These are phyloP conservation scores for Parazoanthus atlanticus DNA, from an alignment of 92 coral and sea anemone genomes.

Conservation along the genomic window DNA sequence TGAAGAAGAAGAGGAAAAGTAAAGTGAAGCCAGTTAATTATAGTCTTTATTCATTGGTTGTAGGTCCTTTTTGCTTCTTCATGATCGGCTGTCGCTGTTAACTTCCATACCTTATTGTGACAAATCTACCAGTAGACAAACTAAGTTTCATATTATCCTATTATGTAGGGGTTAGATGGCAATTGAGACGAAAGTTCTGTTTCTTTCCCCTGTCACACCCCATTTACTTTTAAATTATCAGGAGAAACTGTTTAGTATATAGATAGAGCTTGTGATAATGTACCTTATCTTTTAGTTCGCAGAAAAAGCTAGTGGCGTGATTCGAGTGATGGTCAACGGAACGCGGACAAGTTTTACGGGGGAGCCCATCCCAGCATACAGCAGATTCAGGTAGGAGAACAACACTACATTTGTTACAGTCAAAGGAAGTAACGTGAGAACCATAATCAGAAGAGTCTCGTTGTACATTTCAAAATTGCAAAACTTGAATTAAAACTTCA, in stretches of 20 bases:
- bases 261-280: background rate
- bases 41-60: background rate
- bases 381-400: background rate
- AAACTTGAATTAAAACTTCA: no score
- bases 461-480: no score
- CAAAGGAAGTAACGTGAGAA: no score
- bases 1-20: background rate
- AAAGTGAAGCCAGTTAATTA: background rate
- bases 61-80: background rate
- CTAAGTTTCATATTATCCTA: no score
- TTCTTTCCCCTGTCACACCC: no score
- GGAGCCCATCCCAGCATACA: background rate
- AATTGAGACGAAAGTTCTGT: no score
- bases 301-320: slow-evolving; percentile 6
- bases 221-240: no score
- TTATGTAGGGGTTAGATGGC: no score
- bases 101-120: background rate
- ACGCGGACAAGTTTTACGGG: background rate
- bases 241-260: no score
- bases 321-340: slow-evolving; percentile 30
- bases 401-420: background rate
- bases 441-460: no score
- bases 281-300: slow-evolving; percentile 2
- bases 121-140: no score
- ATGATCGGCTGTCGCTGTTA: no score